phyloP scores from a whole-genome alignment of 2,888 invertebrate genomes.

The Sericinus montela region DNA sequence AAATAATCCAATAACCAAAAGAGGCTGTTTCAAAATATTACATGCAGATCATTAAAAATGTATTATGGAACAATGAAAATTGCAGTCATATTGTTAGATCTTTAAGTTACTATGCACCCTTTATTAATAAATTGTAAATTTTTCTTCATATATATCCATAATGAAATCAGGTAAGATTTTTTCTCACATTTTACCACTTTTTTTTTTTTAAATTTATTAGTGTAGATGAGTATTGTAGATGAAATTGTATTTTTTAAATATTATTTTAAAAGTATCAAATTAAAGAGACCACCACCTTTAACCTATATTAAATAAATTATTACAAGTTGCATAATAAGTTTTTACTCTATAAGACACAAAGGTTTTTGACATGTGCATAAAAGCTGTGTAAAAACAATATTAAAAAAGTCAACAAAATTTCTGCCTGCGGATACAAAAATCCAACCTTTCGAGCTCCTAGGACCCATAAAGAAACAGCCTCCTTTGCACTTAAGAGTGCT shows the following conservation, averaged over 20 bases:
- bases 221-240: no score
- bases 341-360: conserved; percentile 11
- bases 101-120: no score
- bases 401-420: conserved; percentile 44
- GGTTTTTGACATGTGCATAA: conserved; percentile 26
- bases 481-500: conserved; percentile 94
- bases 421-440: conserved; percentile 44
- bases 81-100: no score
- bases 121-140: no score
- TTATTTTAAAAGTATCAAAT: no score
- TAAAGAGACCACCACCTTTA: conserved; percentile 28
- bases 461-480: conserved; percentile 96
- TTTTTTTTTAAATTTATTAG: no score
- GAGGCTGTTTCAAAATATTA: conserved; percentile 75
- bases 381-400: conserved; percentile 41
- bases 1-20: conserved; percentile 53
- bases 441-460: conserved; percentile 96
- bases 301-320: conserved; percentile 26
- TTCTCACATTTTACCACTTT: no score
- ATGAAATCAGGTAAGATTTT: no score
- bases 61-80: no score
- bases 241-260: no score
- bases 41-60: conserved; percentile 62
- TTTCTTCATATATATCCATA: no score
- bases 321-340: background rate